phyloP scores from a whole-genome alignment of 1,140 invertebrate species.

The Meloidogyne chitwoodi region DNA sequence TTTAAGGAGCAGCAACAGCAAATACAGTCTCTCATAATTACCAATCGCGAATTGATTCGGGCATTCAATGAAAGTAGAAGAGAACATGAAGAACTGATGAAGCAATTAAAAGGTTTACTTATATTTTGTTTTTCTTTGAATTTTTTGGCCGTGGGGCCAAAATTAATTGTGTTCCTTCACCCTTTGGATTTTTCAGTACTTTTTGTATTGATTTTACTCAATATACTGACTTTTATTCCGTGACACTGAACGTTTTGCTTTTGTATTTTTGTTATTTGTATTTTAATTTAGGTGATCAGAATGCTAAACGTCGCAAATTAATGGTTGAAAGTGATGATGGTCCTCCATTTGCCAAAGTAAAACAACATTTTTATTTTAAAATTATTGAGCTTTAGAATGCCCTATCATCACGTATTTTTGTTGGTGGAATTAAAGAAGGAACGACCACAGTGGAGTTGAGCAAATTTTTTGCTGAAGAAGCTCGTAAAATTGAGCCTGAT shows the following conservation, averaged over 20 bases:
- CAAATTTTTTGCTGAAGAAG: slow-evolving; percentile 63
- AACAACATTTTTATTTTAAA: background rate
- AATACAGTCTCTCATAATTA: slow-evolving; percentile 9
- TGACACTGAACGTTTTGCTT: no score
- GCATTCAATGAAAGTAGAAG: slow-evolving; percentile 16
- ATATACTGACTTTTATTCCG: no score
- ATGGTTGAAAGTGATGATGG: slow-evolving; percentile 34
- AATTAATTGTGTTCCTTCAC: no score
- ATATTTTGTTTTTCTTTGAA: no score
- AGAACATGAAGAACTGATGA: slow-evolving; percentile 18
- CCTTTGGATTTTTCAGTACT: no score
- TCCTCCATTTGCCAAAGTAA: slow-evolving; percentile 28
- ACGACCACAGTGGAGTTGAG: slow-evolving; percentile 62
- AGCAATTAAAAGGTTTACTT: slow-evolving; percentile 3
- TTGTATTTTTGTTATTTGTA: no score
- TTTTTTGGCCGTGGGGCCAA: no score
- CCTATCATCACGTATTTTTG: slow-evolving; percentile 61
- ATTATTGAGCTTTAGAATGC: background rate
- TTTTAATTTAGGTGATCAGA: slow-evolving; percentile 45
- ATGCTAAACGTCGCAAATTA: slow-evolving; percentile 53
- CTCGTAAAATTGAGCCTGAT: slow-evolving; percentile 59
- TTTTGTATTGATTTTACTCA: no score
- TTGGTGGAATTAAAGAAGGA: slow-evolving; percentile 63
- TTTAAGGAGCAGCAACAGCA: slow-evolving; percentile 23
- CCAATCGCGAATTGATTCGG: slow-evolving; percentile 19